Evolutionary conservation across 2,113 vertebrate species (phyloP).

Genomic region (Ramphastos sulfuratus): DNA sequence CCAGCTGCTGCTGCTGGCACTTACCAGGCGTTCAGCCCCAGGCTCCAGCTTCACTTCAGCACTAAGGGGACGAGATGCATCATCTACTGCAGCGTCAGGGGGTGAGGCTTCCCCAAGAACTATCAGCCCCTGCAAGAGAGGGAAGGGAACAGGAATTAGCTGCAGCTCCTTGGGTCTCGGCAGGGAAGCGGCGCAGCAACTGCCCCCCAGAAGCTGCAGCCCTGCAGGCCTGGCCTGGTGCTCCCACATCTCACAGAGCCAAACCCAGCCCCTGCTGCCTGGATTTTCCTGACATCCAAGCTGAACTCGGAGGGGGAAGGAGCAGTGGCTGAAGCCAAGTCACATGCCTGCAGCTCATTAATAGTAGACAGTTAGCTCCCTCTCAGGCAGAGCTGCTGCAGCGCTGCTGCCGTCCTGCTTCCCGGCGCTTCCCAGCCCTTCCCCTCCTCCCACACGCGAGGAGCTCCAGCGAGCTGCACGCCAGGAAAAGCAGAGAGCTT

Average conservation of each 20-base stretch:
- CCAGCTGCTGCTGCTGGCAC: conserved; percentile 5
- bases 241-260: neutral
- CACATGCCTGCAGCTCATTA: neutral
- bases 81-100: conserved; percentile 68
- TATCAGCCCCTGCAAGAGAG: conserved; percentile 83
- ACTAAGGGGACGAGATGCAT: conserved; percentile 56
- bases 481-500: neutral
- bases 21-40: conserved; percentile 76
- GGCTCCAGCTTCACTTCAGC: conserved; percentile 79
- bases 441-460: neutral
- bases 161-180: neutral
- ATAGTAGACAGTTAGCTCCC: neutral
- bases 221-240: neutral
- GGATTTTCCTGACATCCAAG: neutral
- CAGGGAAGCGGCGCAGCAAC: neutral
- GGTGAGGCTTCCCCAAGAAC: conserved; percentile 84
- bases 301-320: neutral
- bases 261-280: neutral
- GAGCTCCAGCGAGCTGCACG: neutral
- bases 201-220: neutral
- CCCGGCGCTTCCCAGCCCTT: neutral
- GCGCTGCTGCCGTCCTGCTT: fast-evolving
- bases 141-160: conserved; percentile 22
- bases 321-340: neutral
- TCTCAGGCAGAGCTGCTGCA: neutral